phyloP scores from a whole-genome alignment of 1,140 invertebrate species.

The Leptestheria dahalacensis region DNA sequence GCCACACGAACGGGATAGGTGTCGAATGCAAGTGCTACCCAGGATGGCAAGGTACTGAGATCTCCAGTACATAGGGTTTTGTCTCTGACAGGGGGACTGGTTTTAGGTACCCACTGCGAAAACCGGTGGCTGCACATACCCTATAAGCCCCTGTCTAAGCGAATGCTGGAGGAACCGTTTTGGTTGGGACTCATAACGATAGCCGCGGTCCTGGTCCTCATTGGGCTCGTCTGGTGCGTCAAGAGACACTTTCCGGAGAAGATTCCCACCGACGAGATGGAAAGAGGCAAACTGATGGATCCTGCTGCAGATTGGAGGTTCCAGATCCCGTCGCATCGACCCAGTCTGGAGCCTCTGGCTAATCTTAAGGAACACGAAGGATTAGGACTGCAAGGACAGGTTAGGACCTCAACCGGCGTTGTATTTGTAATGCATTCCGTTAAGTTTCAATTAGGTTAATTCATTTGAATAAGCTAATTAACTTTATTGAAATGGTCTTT shows the following conservation, averaged over 20 bases:
- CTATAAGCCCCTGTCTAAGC: conserved; percentile 47
- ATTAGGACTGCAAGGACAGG: too few relatives aligned
- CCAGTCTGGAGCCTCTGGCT: not conserved
- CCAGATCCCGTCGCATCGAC: not conserved
- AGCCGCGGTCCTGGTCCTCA: conserved; percentile 50
- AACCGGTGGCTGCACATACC: conserved; percentile 44
- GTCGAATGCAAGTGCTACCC: conserved; percentile 52
- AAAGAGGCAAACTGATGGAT: conserved; percentile 28
- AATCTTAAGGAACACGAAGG: not conserved
- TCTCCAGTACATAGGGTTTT: not conserved
- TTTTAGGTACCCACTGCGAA: conserved; percentile 38
- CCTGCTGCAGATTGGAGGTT: conserved; percentile 26
- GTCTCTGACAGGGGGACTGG: not conserved
- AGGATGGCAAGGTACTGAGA: conserved; percentile 44
- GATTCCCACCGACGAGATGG: conserved; percentile 59
- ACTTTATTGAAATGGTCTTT: not conserved
- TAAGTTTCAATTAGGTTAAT: too few relatives aligned
- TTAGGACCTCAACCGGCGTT: not conserved
- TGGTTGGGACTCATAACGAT: conserved; percentile 69
- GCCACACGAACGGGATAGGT: conserved; percentile 39
- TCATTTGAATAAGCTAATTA: not conserved
- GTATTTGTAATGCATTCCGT: too few relatives aligned
- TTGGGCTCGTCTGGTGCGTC: conserved; percentile 60
- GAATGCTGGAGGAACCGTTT: conserved; percentile 67
- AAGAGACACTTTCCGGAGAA: conserved; percentile 67